Percentiles rank a stretch among this genome's conserved stretches.
phyloP scores from a whole-genome alignment of 2,113 vertebrate genomes.

The Dicrurus megarhynchus region DNA sequence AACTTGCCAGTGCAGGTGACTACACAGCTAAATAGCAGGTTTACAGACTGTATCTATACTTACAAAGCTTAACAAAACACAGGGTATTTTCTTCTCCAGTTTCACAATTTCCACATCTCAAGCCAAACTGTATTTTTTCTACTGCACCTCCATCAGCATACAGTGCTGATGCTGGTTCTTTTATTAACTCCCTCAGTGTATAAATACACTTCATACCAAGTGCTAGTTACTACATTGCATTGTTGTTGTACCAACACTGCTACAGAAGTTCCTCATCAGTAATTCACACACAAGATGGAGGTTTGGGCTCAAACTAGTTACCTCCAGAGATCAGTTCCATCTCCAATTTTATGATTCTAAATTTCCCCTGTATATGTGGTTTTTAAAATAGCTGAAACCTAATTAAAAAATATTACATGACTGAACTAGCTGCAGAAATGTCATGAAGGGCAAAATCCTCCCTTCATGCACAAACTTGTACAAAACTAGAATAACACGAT shows the following conservation, averaged over 20 bases:
- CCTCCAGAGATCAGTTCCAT: not conserved
- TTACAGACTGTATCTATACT: not conserved
- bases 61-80: not conserved
- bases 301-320: not conserved
- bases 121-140: not conserved
- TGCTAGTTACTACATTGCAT: fast-evolving
- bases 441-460: not conserved
- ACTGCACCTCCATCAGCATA: not conserved
- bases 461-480: not conserved
- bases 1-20: not conserved
- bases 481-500: not conserved
- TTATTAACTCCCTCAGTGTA: not conserved
- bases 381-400: not conserved
- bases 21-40: not conserved
- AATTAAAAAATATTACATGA: not conserved
- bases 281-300: not conserved
- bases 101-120: not conserved
- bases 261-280: not conserved
- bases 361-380: not conserved
- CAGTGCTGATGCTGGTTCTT: not conserved
- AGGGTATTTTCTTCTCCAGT: not conserved
- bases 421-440: not conserved
- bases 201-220: not conserved
- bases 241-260: not conserved
- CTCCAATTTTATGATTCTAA: not conserved